Percentiles rank a stretch among this genome's conserved stretches.
These are phyloP conservation scores for Platyscapa corneri DNA, from an alignment of 1,140 invertebrate genomes.

Conservation along the genomic window DNA sequence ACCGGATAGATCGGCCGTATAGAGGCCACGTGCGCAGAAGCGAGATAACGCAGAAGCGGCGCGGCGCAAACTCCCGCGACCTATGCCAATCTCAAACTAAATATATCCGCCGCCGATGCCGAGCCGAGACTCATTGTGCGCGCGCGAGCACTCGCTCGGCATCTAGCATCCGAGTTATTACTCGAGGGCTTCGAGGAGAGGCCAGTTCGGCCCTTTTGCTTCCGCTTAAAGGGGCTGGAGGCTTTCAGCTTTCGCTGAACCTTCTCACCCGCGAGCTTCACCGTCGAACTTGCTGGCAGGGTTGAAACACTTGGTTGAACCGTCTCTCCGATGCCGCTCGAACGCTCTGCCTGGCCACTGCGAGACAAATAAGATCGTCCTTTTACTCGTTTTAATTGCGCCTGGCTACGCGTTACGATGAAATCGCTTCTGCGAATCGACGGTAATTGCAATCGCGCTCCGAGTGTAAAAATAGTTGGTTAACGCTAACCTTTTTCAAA, in stretches of 20 bases:
- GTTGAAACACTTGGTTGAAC: no score
- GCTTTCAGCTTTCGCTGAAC: no score
- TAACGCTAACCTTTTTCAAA: neutral
- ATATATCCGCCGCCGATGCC: slow-evolving; percentile 63
- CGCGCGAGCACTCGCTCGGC: slow-evolving; percentile 18
- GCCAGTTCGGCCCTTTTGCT: no score
- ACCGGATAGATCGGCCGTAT: slow-evolving; percentile 62
- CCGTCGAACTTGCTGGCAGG: no score
- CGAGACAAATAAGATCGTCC: neutral
- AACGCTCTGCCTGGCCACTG: no score
- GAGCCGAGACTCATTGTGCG: slow-evolving; percentile 44
- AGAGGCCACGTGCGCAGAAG: slow-evolving; percentile 66
- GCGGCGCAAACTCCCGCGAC: slow-evolving; percentile 59
- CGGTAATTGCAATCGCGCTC: neutral
- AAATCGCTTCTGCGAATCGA: neutral
- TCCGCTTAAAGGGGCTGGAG: no score
- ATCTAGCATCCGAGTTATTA: neutral
- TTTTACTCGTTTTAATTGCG: neutral
- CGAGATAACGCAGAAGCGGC: slow-evolving; percentile 63
- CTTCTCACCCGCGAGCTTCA: no score
- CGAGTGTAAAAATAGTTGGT: neutral
- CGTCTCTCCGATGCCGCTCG: no score
- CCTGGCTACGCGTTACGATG: neutral
- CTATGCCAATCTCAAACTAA: slow-evolving; percentile 71
- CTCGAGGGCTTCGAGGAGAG: neutral